phyloP scores from a whole-genome alignment of 2,113 vertebrate genomes.

The Toxotes jaculatrix region DNA sequence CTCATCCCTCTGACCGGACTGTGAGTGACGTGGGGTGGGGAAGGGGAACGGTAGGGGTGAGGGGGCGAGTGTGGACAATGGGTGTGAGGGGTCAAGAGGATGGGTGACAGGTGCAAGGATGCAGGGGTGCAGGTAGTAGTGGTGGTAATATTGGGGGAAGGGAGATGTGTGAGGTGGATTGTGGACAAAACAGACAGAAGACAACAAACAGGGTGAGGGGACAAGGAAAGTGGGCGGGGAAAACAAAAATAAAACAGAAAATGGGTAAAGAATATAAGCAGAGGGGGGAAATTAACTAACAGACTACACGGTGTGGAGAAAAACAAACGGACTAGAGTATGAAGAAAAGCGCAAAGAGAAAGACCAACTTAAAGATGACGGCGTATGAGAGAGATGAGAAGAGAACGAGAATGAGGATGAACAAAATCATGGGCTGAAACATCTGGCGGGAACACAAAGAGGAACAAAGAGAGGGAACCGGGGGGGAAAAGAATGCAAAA shows the following conservation, averaged over 20 bases:
- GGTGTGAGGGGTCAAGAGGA: slow-evolving; percentile 62
- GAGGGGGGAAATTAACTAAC: slow-evolving; percentile 46
- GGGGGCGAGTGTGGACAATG: slow-evolving; percentile 38
- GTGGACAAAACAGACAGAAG: slow-evolving; percentile 84
- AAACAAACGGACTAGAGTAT: slow-evolving; percentile 85
- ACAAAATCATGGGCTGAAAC: slow-evolving; percentile 93
- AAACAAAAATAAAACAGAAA: slow-evolving; percentile 82
- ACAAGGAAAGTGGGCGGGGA: slow-evolving; percentile 44
- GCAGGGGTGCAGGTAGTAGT: slow-evolving; percentile 81
- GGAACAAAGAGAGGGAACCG: slow-evolving; percentile 81
- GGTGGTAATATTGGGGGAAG: slow-evolving; percentile 71
- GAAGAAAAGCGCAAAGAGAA: slow-evolving; percentile 93
- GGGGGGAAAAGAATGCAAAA: slow-evolving; percentile 89
- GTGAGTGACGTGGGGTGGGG: slow-evolving; percentile 82
- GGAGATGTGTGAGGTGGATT: slow-evolving; percentile 64
- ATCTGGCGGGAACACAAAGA: slow-evolving; percentile 90
- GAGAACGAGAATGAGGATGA: slow-evolving; percentile 91
- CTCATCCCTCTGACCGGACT: slow-evolving; percentile 98
- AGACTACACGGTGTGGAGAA: slow-evolving; percentile 64
- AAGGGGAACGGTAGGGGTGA: not conserved
- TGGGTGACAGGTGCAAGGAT: slow-evolving; percentile 74
- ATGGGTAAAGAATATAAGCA: slow-evolving; percentile 72
- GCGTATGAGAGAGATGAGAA: slow-evolving; percentile 91
- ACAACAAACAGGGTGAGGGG: slow-evolving; percentile 82
- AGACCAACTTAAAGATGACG: slow-evolving; percentile 93